Evolutionary conservation across 1,140 invertebrate species (phyloP).

Genomic region (Pseudoatta argentina): DNA sequence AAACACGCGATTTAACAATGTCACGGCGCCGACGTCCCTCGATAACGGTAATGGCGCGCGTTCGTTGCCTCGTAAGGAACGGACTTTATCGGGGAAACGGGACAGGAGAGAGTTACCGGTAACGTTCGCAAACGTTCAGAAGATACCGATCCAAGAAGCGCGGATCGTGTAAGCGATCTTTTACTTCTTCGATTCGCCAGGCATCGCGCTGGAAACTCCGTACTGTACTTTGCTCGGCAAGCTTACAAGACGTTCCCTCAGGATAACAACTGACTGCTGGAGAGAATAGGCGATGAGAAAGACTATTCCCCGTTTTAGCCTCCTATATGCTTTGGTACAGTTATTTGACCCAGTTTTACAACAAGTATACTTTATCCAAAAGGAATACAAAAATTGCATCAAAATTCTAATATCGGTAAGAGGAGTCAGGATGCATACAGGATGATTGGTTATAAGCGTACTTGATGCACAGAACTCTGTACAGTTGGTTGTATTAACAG

Average conservation of each 20-base stretch:
- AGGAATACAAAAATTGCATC: neutral
- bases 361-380: neutral
- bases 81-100: slow-evolving; percentile 68
- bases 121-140: slow-evolving; percentile 67
- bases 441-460: neutral
- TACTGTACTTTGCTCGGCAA: slow-evolving; percentile 41
- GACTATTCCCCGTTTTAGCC: slow-evolving; percentile 30
- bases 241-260: slow-evolving; percentile 54
- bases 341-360: slow-evolving; percentile 43
- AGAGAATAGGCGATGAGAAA: slow-evolving; percentile 58
- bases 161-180: slow-evolving; percentile 65
- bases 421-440: neutral
- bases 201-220: slow-evolving; percentile 7
- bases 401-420: neutral
- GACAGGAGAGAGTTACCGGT: slow-evolving; percentile 67
- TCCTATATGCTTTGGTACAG: neutral
- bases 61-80: slow-evolving; percentile 65
- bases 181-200: slow-evolving; percentile 49
- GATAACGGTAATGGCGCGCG: slow-evolving; percentile 78
- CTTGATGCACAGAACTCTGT: slow-evolving; percentile 6
- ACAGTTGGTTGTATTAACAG: neutral
- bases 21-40: slow-evolving; percentile 66
- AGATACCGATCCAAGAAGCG: slow-evolving; percentile 71
- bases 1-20: slow-evolving; percentile 67
- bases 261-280: slow-evolving; percentile 51